Base-by-base conservation (phyloP, 2,888 invertebrate genomes). In the Thecophora atra region DNA sequence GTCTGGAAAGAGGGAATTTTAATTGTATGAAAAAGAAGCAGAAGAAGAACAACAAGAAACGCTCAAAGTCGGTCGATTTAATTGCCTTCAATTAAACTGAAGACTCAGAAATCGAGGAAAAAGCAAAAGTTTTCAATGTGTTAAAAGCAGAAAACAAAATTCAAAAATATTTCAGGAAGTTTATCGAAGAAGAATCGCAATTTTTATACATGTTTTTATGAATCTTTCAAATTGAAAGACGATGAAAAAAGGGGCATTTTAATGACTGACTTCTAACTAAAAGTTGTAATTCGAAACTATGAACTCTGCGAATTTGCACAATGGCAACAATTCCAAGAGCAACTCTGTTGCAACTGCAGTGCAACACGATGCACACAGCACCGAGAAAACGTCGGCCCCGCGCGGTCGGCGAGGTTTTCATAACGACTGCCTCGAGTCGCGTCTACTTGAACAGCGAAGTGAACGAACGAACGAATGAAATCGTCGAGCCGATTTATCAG, bases 371-470 rank as follows among this genome's bases (percentile, higher is more conserved):
- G 28, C 79, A 81, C 66, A 85, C 86, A 42, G 77, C 86, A 75
- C 86, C 86, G 63, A 82, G 86, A 70, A 84, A 83, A 75, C 81
- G 87, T 30, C 81, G 85, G 51, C 84, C 86, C n/a, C 84, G 86
- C 37, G 85, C 85, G 28, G 84, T 78, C 44, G 86, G 86, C 74
- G 86, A 86, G 79, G 86, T 86, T 42, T 81, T 79, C 71, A 82
- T 86, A 78, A 83, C 86, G 54, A 83, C 84, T 60, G 79, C 81
- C 68, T 73, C 84, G 67, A 83, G 85, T 78, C 80, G 78, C 67
- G 80, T 86, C 44, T 86, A 86, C 77, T 77, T 86, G 56, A 85
- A 84, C 74, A 82, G 78, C 66, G 77, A 79, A 44, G 51, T 76
- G 58, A 75, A 70, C 65, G 78, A 76, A 52, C 70, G 75, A n/a